These are phyloP conservation scores for Rhynchopsitta pachyrhyncha DNA, from an alignment of 2,113 vertebrate species.

Conservation along the genomic window DNA sequence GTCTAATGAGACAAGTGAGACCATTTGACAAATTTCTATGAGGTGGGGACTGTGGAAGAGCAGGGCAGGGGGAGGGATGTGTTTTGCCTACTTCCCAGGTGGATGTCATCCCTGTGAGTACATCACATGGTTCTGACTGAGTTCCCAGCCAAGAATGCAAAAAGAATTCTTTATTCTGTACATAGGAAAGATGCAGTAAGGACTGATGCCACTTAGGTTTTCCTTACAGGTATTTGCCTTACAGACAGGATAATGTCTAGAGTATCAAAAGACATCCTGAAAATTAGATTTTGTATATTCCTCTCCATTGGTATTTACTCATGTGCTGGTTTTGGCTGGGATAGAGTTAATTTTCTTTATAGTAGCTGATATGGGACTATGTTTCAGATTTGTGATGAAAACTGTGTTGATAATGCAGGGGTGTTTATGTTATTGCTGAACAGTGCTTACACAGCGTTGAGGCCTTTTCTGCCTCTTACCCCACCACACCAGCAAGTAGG, in stretches of 20 bases:
- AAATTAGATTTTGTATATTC: constrained; percentile 11
- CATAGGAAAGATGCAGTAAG: background rate
- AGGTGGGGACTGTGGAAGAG: background rate
- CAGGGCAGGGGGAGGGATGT: background rate
- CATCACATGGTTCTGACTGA: background rate
- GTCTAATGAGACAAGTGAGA: background rate
- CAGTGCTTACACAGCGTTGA: background rate
- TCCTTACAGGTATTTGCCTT: background rate
- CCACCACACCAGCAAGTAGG: background rate
- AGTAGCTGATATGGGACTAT: background rate
- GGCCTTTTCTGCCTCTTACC: background rate
- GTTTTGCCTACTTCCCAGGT: background rate
- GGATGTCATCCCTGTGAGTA: background rate
- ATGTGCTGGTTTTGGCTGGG: background rate
- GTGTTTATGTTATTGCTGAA: background rate
- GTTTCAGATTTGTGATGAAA: background rate
- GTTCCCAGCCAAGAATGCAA: background rate
- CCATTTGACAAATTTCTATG: background rate
- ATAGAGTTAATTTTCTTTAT: background rate
- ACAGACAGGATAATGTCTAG: background rate
- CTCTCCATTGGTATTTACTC: constrained; percentile 37
- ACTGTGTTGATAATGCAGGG: background rate
- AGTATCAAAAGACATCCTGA: background rate
- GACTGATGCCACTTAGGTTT: background rate
- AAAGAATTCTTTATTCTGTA: background rate